Base-by-base conservation (phyloP, 2,797 vertebrate species). In the Sebastes glaucus region DNA sequence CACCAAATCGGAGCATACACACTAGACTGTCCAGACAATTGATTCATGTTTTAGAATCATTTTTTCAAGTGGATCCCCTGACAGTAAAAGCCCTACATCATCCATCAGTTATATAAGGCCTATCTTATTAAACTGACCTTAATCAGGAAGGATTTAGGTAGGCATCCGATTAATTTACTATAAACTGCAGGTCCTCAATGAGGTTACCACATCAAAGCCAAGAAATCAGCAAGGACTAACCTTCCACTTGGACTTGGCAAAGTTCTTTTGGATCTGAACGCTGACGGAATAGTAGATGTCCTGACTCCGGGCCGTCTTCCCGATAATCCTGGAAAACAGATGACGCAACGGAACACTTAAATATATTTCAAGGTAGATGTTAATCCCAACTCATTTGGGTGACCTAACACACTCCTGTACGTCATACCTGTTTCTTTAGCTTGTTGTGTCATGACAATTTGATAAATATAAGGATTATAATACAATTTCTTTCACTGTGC, bases 201-300 rank as follows among this genome's bases (percentile, higher is more conserved):
- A 66, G 82, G 23, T 88, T 68, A 91, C 10, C 56, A 35, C 55
- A 63, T 74, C 27, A 10, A 33, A 80, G 70, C 77, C 70, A 81
- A 69, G 67, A 74, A 79, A 83, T 88, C 73, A 63, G n/a, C 18
- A 65, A 22, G 5, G 25, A 91, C 96, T 96, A 87, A 99, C 99
- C 97, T 97, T 97, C 99, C 99, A 99, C 87, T 98, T 99, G 94
- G 96, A 97, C 95, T 97, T 98, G 90, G 97, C 98, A 69, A 99
- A 99, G 95, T 99, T 99, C 87, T 98, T 99, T 88, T 99, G 97
- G 84, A 99, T 99, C 95, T 99, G 98, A 74, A 95, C 94, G 1
- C 98, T 99, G 93, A 99, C 97, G 1, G 98, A 99, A 14, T 96
- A 95, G 90, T 98, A 99, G 93, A 99, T 99, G 95, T 99, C 97